Base-by-base conservation (phyloP, 2,888 invertebrate genomes). In the Drosophila koepferae region DNA sequence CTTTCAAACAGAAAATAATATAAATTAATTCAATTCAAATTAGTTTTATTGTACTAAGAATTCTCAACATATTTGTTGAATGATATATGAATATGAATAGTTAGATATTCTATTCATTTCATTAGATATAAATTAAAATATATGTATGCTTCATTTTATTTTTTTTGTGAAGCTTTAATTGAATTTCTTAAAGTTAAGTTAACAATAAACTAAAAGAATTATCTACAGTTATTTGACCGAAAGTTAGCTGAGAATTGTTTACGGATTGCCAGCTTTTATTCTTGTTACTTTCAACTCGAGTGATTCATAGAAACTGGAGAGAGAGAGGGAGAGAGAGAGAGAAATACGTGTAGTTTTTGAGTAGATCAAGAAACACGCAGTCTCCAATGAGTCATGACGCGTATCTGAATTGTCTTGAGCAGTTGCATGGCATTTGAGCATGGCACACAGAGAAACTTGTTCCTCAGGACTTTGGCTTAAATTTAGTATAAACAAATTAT, bases 401-500 rank as follows among this genome's bases (percentile, higher is more conserved):
- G 36, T 36, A 66, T 18, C 16, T 14, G 36, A 18, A 53, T 18
- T 40, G 18, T 18, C n/a, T 38, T 18, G 9, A 18, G 16, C 16
- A 28, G 49, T 5, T 16, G 44, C 31, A 14, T 56, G 48, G 53
- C 16, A 8, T 18, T 18, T 7, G 14, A 53, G 20, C 54, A n/a
- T n/a, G n/a, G n/a, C n/a, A n/a, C n/a, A n/a, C n/a, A n/a, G n/a
- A n/a, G 16, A 28, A 40, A 73, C 65, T 48, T 58, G 65, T 74
- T 59, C 28, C n/a, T 48, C 51, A 34, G 70, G 43, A 70, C 56
- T 51, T 16, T 14, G n/a, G 23, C 34, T 16, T 10, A 49, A 51
- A 63, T 61, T 68, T 67, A 51, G 49, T 88, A 88, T 88, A 88
- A 85, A 74, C 68, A 90, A 88, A 84, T 84, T 88, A 76, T 76